These are phyloP conservation scores for Drosophila fuyamai DNA, from an alignment of 1,140 invertebrate species.

Conservation along the genomic window DNA sequence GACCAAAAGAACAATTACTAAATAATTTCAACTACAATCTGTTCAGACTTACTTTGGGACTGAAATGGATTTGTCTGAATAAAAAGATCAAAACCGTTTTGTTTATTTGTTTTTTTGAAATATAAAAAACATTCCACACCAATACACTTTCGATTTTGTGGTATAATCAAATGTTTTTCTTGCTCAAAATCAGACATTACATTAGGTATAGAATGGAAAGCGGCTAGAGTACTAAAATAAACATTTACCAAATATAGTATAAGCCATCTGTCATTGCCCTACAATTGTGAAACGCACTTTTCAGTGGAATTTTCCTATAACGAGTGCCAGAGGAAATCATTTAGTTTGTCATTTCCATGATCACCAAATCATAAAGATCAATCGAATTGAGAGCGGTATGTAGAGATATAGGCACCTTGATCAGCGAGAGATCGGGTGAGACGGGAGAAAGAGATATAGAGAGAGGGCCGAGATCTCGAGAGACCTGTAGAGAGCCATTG, in stretches of 20 bases:
- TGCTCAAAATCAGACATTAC: background rate
- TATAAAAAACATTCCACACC: conserved; percentile 3
- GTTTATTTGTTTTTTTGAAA: conserved; percentile 2
- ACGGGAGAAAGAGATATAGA: background rate
- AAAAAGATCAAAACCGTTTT: background rate
- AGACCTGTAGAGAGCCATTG: background rate
- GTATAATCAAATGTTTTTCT: background rate
- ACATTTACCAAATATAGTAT: background rate
- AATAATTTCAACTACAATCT: too few species aligned
- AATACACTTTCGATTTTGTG: background rate
- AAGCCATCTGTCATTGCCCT: background rate
- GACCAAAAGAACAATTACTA: too few species aligned
- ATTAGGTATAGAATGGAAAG: background rate
- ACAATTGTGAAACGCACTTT: conserved; percentile 21
- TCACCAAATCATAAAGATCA: conserved; percentile 31
- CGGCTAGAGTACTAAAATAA: background rate
- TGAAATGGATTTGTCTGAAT: background rate
- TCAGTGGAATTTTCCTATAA: conserved; percentile 49
- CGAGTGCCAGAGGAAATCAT: conserved; percentile 24
- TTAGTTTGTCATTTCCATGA: conserved; percentile 43
- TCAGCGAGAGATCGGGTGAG: conserved; percentile 1
- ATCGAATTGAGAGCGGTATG: conserved; percentile 39
- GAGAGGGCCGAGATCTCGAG: background rate
- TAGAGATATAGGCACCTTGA: conserved; percentile 3
- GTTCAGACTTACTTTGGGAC: background rate